phyloP scores from a whole-genome alignment of 2,797 vertebrate genomes.

The Melanotaenia nigrans region DNA sequence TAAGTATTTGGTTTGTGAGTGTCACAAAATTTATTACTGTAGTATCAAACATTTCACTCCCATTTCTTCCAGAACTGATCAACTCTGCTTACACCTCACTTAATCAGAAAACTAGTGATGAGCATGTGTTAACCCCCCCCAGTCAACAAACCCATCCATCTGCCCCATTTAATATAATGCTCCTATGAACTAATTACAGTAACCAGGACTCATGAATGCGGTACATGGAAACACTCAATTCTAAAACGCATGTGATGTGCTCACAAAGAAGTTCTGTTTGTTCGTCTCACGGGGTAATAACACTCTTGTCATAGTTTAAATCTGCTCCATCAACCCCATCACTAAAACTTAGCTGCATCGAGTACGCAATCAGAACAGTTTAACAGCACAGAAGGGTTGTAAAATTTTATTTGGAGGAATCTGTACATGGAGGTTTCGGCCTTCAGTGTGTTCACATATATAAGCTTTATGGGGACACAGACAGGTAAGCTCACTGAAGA shows the following conservation, averaged over 20 bases:
- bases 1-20: constrained; percentile 5
- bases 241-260: constrained; percentile 15
- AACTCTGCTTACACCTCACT: constrained; percentile 24
- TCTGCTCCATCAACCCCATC: constrained; percentile 16
- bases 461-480: constrained; percentile 66
- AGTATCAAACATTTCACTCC: constrained; percentile 63
- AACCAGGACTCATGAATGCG: constrained; percentile 34
- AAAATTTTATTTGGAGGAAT: constrained; percentile 82
- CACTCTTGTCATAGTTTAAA: constrained; percentile 17
- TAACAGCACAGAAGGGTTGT: constrained; percentile 63
- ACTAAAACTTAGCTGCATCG: constrained; percentile 9
- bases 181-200: constrained; percentile 29
- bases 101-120: constrained; percentile 18
- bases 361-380: constrained; percentile 48
- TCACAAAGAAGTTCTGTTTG: neutral
- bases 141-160: neutral
- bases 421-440: constrained; percentile 82
- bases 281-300: neutral
- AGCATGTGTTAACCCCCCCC: neutral
- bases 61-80: constrained; percentile 21
- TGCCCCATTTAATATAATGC: constrained; percentile 14
- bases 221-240: constrained; percentile 16
- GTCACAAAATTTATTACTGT: constrained; percentile 71
- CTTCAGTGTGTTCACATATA: constrained; percentile 79
- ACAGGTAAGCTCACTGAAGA: constrained; percentile 73